Conservation (phyloP, 2,113 vertebrate species). For the Chrysemys picta region DNA sequence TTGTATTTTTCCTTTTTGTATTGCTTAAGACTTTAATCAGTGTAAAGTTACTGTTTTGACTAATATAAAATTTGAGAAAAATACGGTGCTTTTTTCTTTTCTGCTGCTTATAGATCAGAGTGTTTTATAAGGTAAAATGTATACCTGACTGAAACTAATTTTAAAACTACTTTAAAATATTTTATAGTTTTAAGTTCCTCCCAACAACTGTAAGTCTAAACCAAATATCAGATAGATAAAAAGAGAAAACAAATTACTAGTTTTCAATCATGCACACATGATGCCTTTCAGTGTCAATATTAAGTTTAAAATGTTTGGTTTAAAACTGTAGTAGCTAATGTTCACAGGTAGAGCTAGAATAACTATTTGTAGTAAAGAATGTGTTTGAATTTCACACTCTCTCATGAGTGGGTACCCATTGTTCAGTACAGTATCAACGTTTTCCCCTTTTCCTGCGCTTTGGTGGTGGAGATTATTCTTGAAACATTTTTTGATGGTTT, state of each 20-base stretch:
- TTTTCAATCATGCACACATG: neutral
- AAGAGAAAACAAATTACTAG: neutral
- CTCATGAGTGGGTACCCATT: neutral
- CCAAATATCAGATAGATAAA: neutral
- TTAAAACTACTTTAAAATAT: neutral
- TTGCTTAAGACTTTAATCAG: neutral
- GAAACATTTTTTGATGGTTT: neutral
- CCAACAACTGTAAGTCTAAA: neutral
- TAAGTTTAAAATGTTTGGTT: neutral
- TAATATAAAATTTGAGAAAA: neutral
- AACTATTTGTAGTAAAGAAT: accelerated
- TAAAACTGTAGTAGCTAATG: neutral
- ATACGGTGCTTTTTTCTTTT: neutral
- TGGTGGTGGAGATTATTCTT: neutral
- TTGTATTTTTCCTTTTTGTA: neutral
- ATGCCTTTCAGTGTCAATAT: accelerated
- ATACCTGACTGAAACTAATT: neutral
- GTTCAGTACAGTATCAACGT: accelerated
- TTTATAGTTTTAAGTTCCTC: neutral
- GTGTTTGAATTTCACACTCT: neutral
- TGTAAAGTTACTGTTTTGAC: neutral
- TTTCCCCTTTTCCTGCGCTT: neutral
- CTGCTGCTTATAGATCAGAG: neutral
- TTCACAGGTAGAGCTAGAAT: accelerated
- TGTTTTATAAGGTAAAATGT: neutral